phyloP scores from a whole-genome alignment of 2,888 invertebrate species.

The Chironomus tentans region DNA sequence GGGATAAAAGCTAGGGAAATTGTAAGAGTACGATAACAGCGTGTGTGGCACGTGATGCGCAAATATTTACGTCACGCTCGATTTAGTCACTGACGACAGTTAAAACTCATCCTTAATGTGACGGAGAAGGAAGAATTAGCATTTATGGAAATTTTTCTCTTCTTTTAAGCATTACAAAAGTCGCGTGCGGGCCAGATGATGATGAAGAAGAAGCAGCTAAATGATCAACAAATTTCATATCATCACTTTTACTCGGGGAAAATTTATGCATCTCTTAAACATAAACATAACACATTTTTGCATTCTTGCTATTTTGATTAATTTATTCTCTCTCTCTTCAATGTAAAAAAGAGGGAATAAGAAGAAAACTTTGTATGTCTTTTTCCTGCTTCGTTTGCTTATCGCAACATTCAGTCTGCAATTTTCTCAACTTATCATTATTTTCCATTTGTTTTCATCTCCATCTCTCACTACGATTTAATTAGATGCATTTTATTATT shows the following conservation, averaged over 20 bases:
- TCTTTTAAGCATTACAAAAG: background rate
- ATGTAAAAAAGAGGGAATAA: background rate
- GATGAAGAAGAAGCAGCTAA: background rate
- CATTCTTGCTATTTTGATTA: constrained; percentile 15
- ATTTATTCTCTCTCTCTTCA: background rate
- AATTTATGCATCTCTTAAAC: background rate
- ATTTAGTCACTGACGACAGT: constrained; percentile 24
- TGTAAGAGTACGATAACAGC: background rate
- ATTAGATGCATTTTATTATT: constrained; percentile 27
- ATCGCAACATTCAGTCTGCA: constrained; percentile 1
- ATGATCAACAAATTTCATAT: constrained; percentile 9
- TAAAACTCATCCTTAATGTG: background rate
- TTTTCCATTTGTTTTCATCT: constrained; percentile 7
- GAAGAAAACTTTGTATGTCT: background rate
- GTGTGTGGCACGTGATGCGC: constrained; percentile 27
- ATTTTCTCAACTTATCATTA: background rate
- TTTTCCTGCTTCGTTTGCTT: constrained; percentile 13
- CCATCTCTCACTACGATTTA: constrained; percentile 19
- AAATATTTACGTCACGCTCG: constrained; percentile 18
- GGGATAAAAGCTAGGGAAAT: background rate
- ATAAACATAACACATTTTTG: background rate
- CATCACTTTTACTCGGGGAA: background rate
- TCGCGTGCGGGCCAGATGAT: constrained; percentile 22
- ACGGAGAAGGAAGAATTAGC: background rate
- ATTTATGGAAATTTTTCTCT: background rate